A percentile compares a stretch with the other conserved stretches of the same genome.
These are phyloP conservation scores for Psophia crepitans DNA, from an alignment of 2,113 vertebrate species.

Conservation along the genomic window DNA sequence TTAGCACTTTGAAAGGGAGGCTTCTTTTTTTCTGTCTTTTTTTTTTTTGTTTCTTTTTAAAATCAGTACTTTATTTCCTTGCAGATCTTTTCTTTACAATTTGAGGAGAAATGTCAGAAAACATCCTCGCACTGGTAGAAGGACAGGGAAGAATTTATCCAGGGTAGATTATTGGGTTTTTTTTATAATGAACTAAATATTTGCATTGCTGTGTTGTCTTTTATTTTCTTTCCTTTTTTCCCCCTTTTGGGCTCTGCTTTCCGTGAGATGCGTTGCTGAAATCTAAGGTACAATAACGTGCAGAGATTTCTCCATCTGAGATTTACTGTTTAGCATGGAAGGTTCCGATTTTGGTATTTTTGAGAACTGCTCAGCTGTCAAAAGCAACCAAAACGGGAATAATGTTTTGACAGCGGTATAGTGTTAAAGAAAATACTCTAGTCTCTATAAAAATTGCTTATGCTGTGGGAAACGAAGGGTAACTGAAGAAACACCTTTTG, in stretches of 20 bases:
- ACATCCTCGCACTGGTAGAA: background rate
- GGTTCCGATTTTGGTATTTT: constrained; percentile 82
- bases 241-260: background rate
- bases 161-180: background rate
- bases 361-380: constrained; percentile 84
- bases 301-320: constrained; percentile 71
- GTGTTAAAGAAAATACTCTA: constrained; percentile 81
- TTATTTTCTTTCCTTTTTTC: background rate
- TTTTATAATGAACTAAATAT: constrained; percentile 12
- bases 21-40: too few species aligned
- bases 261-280: constrained; percentile 4
- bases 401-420: constrained; percentile 83
- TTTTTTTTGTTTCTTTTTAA: background rate
- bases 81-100: background rate
- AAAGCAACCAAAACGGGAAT: constrained; percentile 80
- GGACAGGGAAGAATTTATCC: background rate
- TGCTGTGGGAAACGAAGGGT: constrained; percentile 78
- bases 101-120: background rate
- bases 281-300: constrained; percentile 47
- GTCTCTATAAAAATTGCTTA: constrained; percentile 82
- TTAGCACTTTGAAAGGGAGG: background rate
- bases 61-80: background rate
- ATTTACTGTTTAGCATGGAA: constrained; percentile 78
- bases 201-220: background rate
- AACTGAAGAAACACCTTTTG: constrained; percentile 80